Conservation (phyloP, 2,113 vertebrate species). For the Eonycteris spelaea region DNA sequence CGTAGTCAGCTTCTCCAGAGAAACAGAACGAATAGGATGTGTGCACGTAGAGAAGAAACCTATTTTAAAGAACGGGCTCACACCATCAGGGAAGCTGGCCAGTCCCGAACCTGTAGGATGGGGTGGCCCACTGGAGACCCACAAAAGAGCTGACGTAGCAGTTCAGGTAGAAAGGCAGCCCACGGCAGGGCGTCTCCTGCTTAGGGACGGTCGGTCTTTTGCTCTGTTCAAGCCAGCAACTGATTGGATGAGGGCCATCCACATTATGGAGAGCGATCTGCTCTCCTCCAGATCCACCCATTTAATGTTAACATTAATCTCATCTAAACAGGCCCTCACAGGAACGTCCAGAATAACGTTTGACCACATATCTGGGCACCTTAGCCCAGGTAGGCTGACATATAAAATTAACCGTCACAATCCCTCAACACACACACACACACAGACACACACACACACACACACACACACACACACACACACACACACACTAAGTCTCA, state of each 20-base stretch:
- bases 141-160: not conserved
- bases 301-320: not conserved
- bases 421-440: not conserved
- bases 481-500: not conserved
- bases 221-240: not conserved
- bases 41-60: not conserved
- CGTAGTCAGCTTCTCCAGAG: not conserved
- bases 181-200: not conserved
- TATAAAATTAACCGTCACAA: not conserved
- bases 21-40: not conserved
- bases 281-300: not conserved
- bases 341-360: not conserved
- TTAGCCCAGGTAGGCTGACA: not conserved
- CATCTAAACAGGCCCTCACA: not conserved
- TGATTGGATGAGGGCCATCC: not conserved
- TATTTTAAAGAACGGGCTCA: not conserved
- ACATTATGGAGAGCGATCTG: not conserved
- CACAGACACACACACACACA: not conserved
- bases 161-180: not conserved
- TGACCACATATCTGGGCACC: not conserved
- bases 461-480: not conserved
- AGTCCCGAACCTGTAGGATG: not conserved
- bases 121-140: not conserved
- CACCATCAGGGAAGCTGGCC: not conserved
- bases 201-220: not conserved